Evolutionary conservation across 2,888 invertebrate species (phyloP).

Genomic region (Morpho helenor): DNA sequence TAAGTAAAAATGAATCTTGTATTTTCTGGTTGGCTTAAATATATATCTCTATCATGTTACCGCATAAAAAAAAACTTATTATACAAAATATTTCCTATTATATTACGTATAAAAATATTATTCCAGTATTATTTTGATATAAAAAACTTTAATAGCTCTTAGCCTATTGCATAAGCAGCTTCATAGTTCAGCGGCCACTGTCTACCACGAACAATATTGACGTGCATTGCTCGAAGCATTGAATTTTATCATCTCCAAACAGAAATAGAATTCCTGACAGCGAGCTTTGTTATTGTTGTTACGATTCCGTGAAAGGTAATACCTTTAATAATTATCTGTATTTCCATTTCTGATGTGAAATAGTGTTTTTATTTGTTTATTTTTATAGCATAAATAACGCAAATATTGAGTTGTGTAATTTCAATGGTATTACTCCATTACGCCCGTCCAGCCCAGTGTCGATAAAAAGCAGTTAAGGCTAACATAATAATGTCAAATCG

Average conservation of each 20-base stretch:
- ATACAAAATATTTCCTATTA: too few species aligned
- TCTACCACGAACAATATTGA: slow-evolving; percentile 16
- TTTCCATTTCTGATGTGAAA: not conserved
- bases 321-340: not conserved
- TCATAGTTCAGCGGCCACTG: slow-evolving; percentile 10
- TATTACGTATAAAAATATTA: too few species aligned
- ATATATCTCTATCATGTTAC: too few species aligned
- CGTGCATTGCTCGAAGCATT: slow-evolving; percentile 10
- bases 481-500: too few species aligned
- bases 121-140: not conserved
- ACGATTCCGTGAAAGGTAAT: not conserved
- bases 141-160: slow-evolving; percentile 1
- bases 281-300: slow-evolving; percentile 7
- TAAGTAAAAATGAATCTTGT: too few species aligned
- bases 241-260: slow-evolving; percentile 19
- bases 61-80: too few species aligned
- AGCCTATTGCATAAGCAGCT: slow-evolving; percentile 2
- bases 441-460: too few species aligned
- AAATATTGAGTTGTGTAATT: not conserved
- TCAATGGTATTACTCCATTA: too few species aligned
- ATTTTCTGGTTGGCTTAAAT: too few species aligned
- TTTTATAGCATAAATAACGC: not conserved
- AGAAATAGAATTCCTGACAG: slow-evolving; percentile 15
- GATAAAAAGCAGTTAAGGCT: too few species aligned
- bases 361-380: too few species aligned